phyloP scores from a whole-genome alignment of 2,797 vertebrate species.

The Chromobotia macracanthus region DNA sequence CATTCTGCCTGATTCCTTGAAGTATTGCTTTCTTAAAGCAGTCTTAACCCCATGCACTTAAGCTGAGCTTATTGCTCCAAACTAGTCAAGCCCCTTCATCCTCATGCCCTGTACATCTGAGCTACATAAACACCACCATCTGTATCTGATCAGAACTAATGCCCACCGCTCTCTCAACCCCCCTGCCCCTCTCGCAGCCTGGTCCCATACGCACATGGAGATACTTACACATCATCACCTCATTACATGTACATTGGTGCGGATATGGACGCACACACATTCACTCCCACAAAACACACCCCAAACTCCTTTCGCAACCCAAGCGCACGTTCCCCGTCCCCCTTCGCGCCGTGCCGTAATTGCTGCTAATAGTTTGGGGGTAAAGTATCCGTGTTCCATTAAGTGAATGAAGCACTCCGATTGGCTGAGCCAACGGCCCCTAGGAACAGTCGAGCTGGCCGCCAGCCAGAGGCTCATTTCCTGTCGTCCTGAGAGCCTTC shows the following conservation, averaged over 20 bases:
- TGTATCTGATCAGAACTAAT: constrained; percentile 63
- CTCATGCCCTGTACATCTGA: constrained; percentile 53
- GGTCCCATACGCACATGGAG: constrained; percentile 43
- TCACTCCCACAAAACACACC: constrained; percentile 22
- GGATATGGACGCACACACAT: constrained; percentile 27
- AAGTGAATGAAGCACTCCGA: constrained; percentile 72
- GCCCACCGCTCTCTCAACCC: constrained; percentile 24
- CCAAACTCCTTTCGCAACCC: constrained; percentile 17
- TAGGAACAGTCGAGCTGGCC: constrained; percentile 80
- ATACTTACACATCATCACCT: constrained; percentile 55
- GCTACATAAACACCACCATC: constrained; percentile 60
- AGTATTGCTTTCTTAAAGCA: constrained; percentile 37
- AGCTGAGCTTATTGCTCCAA: constrained; percentile 46
- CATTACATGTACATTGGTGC: constrained; percentile 33
- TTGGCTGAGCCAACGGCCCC: constrained; percentile 72
- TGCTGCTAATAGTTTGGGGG: constrained; percentile 72
- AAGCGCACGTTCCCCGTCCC: constrained; percentile 24
- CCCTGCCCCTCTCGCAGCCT: constrained; percentile 25
- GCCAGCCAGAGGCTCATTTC: constrained; percentile 80
- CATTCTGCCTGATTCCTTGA: constrained; percentile 44
- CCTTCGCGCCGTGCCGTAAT: constrained; percentile 55
- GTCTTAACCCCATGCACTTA: constrained; percentile 45
- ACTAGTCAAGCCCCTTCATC: constrained; percentile 49
- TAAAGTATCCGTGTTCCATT: constrained; percentile 77
- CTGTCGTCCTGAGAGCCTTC: constrained; percentile 80